These are phyloP conservation scores for Alauda arvensis DNA, from an alignment of 2,797 vertebrate species.

Conservation along the genomic window DNA sequence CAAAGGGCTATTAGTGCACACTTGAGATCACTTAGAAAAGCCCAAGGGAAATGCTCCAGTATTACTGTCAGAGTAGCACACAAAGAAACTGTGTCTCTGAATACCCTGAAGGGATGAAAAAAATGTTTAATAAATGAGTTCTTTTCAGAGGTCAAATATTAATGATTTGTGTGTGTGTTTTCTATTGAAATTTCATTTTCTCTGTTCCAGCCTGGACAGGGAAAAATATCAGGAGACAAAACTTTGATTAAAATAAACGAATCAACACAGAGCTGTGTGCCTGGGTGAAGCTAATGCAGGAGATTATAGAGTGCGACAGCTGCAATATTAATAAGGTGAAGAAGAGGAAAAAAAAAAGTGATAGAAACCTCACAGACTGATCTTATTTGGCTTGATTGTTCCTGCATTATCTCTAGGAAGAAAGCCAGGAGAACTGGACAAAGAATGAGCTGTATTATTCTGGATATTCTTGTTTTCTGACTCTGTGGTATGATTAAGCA, in stretches of 20 bases:
- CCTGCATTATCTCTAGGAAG: not conserved
- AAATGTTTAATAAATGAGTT: constrained; percentile 54
- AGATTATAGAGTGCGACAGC: constrained; percentile 31
- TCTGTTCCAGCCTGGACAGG: constrained; percentile 21
- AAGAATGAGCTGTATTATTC: not conserved
- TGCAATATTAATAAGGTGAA: constrained; percentile 62
- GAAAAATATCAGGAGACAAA: constrained; percentile 41
- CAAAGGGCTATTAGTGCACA: constrained; percentile 40
- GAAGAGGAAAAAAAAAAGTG: not conserved
- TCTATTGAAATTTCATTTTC: constrained; percentile 53
- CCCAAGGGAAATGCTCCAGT: constrained; percentile 10
- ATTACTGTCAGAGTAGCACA: constrained; percentile 7
- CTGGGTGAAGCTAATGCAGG: constrained; percentile 4
- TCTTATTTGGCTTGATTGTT: constrained; percentile 17
- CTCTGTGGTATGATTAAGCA: not conserved
- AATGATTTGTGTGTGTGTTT: constrained; percentile 43
- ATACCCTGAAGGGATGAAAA: not conserved
- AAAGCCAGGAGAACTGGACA: not conserved
- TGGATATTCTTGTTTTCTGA: not conserved
- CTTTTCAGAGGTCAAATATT: constrained; percentile 57
- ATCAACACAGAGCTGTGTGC: constrained; percentile 5
- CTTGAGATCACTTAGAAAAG: constrained; percentile 54
- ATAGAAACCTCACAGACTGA: constrained; percentile 15
- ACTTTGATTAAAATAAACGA: constrained; percentile 61
- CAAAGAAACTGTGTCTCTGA: constrained; percentile 30